Base-by-base conservation (phyloP, 2,888 invertebrate genomes). In the Hoplodrina ambigua region DNA sequence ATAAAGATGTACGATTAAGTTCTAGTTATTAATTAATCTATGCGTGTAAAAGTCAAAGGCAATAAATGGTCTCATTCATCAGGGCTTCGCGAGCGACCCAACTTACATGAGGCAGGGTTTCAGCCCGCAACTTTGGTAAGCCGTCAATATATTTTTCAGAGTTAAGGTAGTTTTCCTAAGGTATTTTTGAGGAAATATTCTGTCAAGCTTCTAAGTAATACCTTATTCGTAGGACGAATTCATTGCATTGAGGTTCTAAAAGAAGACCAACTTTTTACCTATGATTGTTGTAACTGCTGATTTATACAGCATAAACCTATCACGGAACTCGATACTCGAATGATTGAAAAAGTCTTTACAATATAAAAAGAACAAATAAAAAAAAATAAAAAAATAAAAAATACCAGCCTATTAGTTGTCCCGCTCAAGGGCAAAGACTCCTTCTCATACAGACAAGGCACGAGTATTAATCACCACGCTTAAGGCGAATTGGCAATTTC, bases 31-130 rank as follows among this genome's bases (percentile, higher is more conserved):
- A 82, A 75, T 82, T 79, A 75, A 75, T 82, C 72, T 80, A 65
- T 64, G 55, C 80, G 65, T 53, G 82, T 79, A 75, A 79, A 81
- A 75, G 82, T 81, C 82, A 82, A 69, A 73, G 52, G 63, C 75
- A 64, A 82, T 79, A 66, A 63, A 79, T 73, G 58, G 54, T 70
- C 56, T 67, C 82, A 75, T 81, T 75, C 66, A 82, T 81, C 80
- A 82, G 53, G 33, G 57, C 44, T 50, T 25, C 41, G 50, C 59
- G 30, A 58, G 20, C 63, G 30, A 41, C 52, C 52, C 57, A 54
- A 75, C 63, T 52, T 50, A 63, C 70, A 75, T 52, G 64, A 72
- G 61, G 60, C 55, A 56, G 11, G 63, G 33, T 74, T 69, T 53
- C 63, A 65, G 46, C 50, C 56, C 33, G 59, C 56, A 65, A 60